Conservation (phyloP, 2,797 vertebrate genomes). For the Typhlichthys subterraneus region DNA sequence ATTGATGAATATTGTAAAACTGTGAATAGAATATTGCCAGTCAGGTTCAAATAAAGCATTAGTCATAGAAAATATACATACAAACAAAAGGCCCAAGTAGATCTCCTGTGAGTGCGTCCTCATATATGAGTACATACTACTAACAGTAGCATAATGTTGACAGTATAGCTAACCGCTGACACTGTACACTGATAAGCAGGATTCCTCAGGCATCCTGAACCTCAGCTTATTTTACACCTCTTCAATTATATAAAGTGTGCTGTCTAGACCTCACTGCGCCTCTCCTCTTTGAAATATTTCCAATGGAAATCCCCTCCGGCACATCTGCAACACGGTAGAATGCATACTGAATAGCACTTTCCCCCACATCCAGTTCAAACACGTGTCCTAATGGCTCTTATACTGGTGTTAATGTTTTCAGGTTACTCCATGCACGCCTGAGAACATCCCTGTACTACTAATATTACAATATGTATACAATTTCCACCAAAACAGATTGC, state of each 20-base stretch:
- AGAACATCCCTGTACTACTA: no score
- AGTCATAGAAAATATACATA: neutral
- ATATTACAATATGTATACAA: neutral
- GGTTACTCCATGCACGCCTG: neutral
- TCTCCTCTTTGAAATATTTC: constrained; percentile 44
- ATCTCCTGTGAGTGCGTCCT: constrained; percentile 8
- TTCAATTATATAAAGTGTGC: constrained; percentile 77
- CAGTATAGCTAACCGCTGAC: constrained; percentile 33
- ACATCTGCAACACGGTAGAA: constrained; percentile 1
- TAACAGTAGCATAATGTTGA: constrained; percentile 9
- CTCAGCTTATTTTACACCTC: constrained; percentile 80
- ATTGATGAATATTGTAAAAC: neutral
- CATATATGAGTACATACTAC: constrained; percentile 1
- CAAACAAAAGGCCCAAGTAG: neutral
- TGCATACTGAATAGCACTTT: no score
- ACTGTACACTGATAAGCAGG: constrained; percentile 49
- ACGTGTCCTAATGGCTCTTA: no score
- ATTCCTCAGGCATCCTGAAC: constrained; percentile 55
- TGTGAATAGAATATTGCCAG: neutral
- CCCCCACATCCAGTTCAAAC: no score
- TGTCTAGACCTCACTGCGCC: constrained; percentile 71
- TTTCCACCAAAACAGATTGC: constrained; percentile 11
- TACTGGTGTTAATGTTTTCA: constrained; percentile 3
- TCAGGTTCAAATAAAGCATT: neutral
- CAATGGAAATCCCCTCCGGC: constrained; percentile 12